Base-by-base conservation (phyloP, 2,113 vertebrate species). In the Hassar affinis region DNA sequence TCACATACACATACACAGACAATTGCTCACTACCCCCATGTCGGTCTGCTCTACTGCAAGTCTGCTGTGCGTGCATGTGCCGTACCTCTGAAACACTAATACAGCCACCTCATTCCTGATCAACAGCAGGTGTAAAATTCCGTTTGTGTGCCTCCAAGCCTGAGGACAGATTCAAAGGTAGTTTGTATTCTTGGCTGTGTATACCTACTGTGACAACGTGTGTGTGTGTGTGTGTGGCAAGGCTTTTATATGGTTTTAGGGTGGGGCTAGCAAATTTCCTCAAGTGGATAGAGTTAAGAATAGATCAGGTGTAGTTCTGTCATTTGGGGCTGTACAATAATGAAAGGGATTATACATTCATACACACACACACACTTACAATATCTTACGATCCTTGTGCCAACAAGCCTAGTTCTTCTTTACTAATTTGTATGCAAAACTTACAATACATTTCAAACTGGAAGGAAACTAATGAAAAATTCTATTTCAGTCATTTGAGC, bases 211-310 rank as follows among this genome's bases (percentile, higher is more conserved):
- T 72, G 27, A 30, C 35, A 25, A 64, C 56, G 17, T 75, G 79
- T 74, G 47, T 74, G 47, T 54, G 35, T 62, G 27, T 27, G 57
- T 54, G 61, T 52, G 62, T 52, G 14, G 9, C 17, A 61, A 78
- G 25, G 51, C 54, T 79, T 84, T 81, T 85, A 71, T 85, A 79
- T 79, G 77, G 66, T 49, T 87, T 85, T 85, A 54, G 71, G 79
- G 49, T 82, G 57, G 66, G 83, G 51, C 72, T 61, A 56, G 15
- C 52, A 54, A 75, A 85, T 80, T 85, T 75, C 47, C 66, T 75
- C 56, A n/a, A 82, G 56, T 49, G 78, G 78, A 57, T 5, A 66
- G 35, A 75, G 56, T 51, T 27, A 42, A 38, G 85, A 30, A 61
- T 51, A 15, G 59, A 75, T 30, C 57, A 80, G 64, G 75, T 81